These are phyloP conservation scores for Stegophylla sp. DNA, from an alignment of 2,888 invertebrate species.

Conservation along the genomic window DNA sequence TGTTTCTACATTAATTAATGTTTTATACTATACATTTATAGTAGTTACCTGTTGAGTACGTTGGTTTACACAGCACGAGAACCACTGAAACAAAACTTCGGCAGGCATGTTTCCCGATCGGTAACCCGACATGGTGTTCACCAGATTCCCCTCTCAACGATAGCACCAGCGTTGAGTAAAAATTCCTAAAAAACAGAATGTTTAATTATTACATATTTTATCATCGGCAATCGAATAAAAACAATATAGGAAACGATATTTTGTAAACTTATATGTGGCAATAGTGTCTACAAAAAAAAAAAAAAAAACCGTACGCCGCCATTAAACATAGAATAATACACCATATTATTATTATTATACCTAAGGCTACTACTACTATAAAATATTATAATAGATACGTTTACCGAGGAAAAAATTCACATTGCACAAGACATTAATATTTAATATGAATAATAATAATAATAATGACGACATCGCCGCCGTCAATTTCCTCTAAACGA, in stretches of 20 bases:
- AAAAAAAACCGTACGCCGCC: too few relatives aligned
- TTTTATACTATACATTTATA: neutral
- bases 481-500: neutral
- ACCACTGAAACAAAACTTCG: conserved; percentile 90
- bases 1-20: neutral
- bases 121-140: conserved; percentile 61
- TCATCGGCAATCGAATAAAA: too few relatives aligned
- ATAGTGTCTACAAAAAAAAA: too few relatives aligned
- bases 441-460: conserved; percentile 5
- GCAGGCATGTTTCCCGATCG: conserved; percentile 61
- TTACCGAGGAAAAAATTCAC: conserved; percentile 5
- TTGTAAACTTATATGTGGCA: too few relatives aligned
- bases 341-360: too few relatives aligned
- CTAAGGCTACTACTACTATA: too few relatives aligned
- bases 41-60: conserved; percentile 69
- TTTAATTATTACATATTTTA: too few relatives aligned
- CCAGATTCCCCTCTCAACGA: neutral
- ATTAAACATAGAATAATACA: too few relatives aligned
- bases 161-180: neutral
- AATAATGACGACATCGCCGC: neutral
- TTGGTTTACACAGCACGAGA: conserved; percentile 86
- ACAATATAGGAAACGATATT: too few relatives aligned
- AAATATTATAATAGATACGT: too few relatives aligned
- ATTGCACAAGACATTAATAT: neutral
- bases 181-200: neutral